Evolutionary conservation across 1,140 invertebrate genomes (phyloP), one percentile per base, ranked within the genome.

Genomic region (Brachystomella parvula): DNA sequence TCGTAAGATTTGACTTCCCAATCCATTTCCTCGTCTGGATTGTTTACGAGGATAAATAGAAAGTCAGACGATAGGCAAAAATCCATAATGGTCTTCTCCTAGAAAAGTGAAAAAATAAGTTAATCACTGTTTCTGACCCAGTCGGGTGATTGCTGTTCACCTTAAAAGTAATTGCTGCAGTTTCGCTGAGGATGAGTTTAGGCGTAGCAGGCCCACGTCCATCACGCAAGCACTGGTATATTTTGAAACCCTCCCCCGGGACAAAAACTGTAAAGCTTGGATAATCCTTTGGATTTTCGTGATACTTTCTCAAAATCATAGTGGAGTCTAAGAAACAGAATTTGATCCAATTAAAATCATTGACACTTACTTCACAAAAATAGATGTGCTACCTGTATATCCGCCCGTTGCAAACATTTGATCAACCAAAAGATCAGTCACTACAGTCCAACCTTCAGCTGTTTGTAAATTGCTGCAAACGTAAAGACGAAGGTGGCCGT

Each of bases 1-100:
- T 65, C 64, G 47, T 65, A 73, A 1, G 69, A 69, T 60, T 73
- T 73, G 2, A 73, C 63, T 63, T 70, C 69, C 71, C 71, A 73
- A 33, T 73, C 71, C 1, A 61, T 73, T 56, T 73, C 71, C 33
- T 73, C 71, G 1, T 67, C 65, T 21, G 65, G 63, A 61, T 72
- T 72, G 44, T 61, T 70, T 2, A 73, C 65, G 15, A 73, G 59
- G 3, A 67, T 29, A 57, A 68, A 70, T 1, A 73, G 39, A 49
- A 68, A 71, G 31, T 73, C 69, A 1, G 47, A 15, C 1, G 68
- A 66, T 1, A 71, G 33, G 0, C 57, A 53, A 56, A 73, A 73
- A 29, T 73, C 71, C 44, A 69, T 69, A 71, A 26, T n/a, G 71
- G 61, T 19, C 64, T 29, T 26, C n/a, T 69, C 70, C 67, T 71